Evolutionary conservation across 2,797 vertebrate genomes (phyloP).

Genomic region (Bradypodion pumilum): DNA sequence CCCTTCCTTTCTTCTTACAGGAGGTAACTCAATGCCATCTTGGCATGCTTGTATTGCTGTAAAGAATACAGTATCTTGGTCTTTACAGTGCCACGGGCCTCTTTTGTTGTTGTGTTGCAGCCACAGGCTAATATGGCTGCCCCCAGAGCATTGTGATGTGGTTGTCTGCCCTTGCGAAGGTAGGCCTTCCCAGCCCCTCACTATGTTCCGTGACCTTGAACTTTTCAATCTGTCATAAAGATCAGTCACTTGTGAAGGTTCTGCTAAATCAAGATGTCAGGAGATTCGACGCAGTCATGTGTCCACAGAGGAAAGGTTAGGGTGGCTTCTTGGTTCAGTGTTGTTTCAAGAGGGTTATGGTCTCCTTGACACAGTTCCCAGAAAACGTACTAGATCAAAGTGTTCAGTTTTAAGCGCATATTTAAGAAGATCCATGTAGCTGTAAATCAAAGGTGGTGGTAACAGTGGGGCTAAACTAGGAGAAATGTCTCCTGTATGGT

Average conservation of each 20-base stretch:
- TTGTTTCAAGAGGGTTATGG: not conserved
- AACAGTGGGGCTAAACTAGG: not conserved
- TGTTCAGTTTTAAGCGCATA: not conserved
- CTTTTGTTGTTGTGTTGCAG: not conserved
- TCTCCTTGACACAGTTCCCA: not conserved
- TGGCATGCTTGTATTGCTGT: conserved; percentile 52
- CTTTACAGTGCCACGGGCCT: not conserved
- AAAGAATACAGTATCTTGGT: not conserved
- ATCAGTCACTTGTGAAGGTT: not conserved
- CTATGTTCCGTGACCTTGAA: not conserved
- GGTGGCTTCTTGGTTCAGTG: not conserved
- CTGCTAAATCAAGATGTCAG: not conserved
- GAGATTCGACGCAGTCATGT: not conserved
- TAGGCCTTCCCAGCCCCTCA: not conserved
- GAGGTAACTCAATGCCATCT: conserved; percentile 10
- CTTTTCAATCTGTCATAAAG: rapidly evolving
- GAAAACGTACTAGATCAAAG: not conserved
- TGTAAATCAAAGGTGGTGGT: not conserved
- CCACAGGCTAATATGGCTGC: not conserved
- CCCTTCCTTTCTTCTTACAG: not conserved
- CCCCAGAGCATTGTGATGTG: not conserved
- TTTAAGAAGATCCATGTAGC: not conserved
- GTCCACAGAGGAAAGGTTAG: not conserved
- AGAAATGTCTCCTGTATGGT: not conserved
- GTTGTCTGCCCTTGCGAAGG: conserved; percentile 29